These are phyloP conservation scores for Leptopterna dolabrata DNA, from an alignment of 2,888 invertebrate species.

Conservation along the genomic window DNA sequence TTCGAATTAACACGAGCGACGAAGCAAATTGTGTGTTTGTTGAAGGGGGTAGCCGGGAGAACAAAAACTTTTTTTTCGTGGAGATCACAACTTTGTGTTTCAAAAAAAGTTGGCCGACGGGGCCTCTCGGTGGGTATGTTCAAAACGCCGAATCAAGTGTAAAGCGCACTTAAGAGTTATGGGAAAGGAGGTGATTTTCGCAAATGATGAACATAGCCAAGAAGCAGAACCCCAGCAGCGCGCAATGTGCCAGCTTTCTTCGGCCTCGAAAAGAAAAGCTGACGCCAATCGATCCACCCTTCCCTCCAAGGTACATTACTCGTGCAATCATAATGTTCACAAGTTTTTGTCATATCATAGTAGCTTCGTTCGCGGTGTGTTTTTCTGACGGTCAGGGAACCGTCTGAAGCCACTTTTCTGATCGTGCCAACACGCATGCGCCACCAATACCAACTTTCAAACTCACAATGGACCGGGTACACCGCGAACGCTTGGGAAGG, in stretches of 20 bases:
- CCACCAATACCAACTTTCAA: too few relatives aligned
- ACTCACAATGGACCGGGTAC: too few relatives aligned
- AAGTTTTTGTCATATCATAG: neutral
- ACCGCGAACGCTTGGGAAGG: too few relatives aligned
- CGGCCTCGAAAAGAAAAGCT: neutral
- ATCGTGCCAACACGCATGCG: too few relatives aligned
- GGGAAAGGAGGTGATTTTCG: constrained; percentile 27
- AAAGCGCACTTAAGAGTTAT: neutral
- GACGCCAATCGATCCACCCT: neutral
- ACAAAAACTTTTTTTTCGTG: neutral
- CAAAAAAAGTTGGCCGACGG: constrained; percentile 8
- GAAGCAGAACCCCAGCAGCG: constrained; percentile 9
- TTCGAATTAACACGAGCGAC: neutral
- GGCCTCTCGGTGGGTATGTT: neutral
- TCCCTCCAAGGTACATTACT: constrained; percentile 23
- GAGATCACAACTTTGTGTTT: neutral
- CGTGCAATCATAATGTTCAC: neutral
- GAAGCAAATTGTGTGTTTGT: constrained; percentile 2
- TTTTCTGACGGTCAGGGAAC: too few relatives aligned
- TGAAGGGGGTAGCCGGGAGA: constrained; percentile 28
- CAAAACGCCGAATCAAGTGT: constrained; percentile 1
- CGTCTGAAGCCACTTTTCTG: too few relatives aligned
- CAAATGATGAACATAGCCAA: constrained; percentile 19
- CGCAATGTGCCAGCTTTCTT: neutral
- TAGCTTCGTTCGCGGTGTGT: too few relatives aligned